Base-by-base conservation (phyloP, 1,140 invertebrate genomes). In the Lordiphosa clarofinis region DNA sequence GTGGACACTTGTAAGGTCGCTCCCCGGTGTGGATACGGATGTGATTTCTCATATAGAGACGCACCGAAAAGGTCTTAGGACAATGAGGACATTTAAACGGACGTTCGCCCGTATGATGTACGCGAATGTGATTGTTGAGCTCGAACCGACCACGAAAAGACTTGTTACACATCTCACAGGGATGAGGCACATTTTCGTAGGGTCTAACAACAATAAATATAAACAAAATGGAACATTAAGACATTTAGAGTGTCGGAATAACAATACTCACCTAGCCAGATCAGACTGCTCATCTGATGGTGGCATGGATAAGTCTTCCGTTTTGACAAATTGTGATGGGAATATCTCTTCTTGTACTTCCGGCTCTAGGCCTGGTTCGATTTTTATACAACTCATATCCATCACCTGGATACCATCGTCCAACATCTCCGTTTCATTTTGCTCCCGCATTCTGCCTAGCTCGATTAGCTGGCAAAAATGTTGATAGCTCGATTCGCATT, bases 401-500 rank as follows among this genome's bases (percentile, higher is more conserved):
- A 46, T 31, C 11, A 46, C 11, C 12, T 46, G 43, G 2, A 46
- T 7, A 13, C 43, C 48, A 35, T 55, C 49, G 5, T 58, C 37
- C 10, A 65, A 49, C 13, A 36, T 53, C 3, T 28, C 42, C 4
- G 24, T 11, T 33, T 46, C 7, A 13, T 46, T 10, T 21, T 10
- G 13, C 11, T 8, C 4, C 15, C 46, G 35, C 8, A 7, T 1
- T 9, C 36, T 8, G 35, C 39, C 11, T 10, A 12, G 19, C 8
- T 39, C 28, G 3, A 56, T 15, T 0, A 79, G 12, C 4, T 53
- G 9, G 6, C 49, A 15, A 9, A 73, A 47, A 7, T 28, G 21
- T 0, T 39, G 37, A 33, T 59, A 38, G 24, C 63, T 73, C 8
- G 53, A 54, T 9, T 79, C 74, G 11, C 55, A 69, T 0, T 48